These are phyloP conservation scores for Gorsachius goisagi DNA, from an alignment of 2,113 vertebrate species.

Conservation along the genomic window DNA sequence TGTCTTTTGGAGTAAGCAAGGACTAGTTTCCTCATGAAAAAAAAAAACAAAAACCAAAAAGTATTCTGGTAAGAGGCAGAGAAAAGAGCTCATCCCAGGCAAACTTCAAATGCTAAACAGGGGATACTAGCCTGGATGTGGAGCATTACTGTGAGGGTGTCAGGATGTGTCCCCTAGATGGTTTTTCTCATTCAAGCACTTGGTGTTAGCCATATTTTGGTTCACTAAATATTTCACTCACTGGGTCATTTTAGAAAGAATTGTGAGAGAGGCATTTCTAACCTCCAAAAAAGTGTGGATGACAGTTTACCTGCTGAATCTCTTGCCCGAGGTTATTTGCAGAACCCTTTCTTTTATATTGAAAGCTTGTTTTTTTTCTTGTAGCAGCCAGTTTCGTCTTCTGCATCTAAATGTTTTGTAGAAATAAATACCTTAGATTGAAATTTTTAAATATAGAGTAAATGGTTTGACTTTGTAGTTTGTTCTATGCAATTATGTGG, in stretches of 20 bases:
- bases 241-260: neutral
- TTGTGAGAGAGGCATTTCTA: neutral
- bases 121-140: neutral
- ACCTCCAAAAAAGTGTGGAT: neutral
- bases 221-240: neutral
- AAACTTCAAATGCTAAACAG: neutral
- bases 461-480: slow-evolving; percentile 3
- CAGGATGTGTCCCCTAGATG: neutral
- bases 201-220: neutral
- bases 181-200: rapidly evolving
- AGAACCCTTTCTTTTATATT: neutral
- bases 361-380: neutral
- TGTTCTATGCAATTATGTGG: neutral
- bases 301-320: neutral
- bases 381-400: neutral
- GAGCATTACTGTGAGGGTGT: neutral
- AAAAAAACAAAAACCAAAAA: neutral
- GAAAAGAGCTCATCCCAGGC: neutral
- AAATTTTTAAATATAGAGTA: slow-evolving; percentile 2
- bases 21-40: neutral
- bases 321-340: neutral
- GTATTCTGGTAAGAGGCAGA: neutral
- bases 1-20: neutral
- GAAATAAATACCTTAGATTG: neutral
- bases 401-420: neutral